Evolutionary conservation across 2,888 invertebrate species (phyloP).

Genomic region (Tachina grossa): DNA sequence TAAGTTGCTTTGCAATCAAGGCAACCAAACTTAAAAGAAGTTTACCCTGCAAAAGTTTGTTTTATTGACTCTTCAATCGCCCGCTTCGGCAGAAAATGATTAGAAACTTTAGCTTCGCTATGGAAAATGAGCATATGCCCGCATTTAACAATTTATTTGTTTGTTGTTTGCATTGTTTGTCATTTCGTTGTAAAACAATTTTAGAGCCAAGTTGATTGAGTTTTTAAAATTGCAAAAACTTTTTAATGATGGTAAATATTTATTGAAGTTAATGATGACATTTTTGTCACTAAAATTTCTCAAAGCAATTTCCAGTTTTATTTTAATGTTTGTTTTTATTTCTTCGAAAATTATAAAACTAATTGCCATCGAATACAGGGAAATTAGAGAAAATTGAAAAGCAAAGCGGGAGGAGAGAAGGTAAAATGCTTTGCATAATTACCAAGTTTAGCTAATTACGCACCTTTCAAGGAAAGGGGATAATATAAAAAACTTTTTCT

Average conservation of each 20-base stretch:
- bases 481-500: constrained; percentile 14
- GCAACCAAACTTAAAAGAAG: constrained; percentile 3
- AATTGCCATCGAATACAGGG: constrained; percentile 23
- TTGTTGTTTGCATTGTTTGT: constrained; percentile 11
- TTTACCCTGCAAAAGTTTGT: not conserved
- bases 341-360: constrained; percentile 19
- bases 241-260: constrained; percentile 69
- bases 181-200: constrained; percentile 15
- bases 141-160: constrained; percentile 39
- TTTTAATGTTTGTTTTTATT: constrained; percentile 24
- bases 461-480: constrained; percentile 42
- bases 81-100: not conserved
- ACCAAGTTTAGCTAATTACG: constrained; percentile 66
- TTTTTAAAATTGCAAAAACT: constrained; percentile 50
- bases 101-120: not conserved
- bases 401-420: too few relatives aligned
- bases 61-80: constrained; percentile 9
- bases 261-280: constrained; percentile 54
- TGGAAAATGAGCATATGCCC: constrained; percentile 37
- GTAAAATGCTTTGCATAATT: constrained; percentile 55
- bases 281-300: constrained; percentile 28
- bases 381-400: not conserved
- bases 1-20: not conserved
- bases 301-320: not conserved
- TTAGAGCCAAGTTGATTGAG: constrained; percentile 40